Base-by-base conservation (phyloP, 2,797 vertebrate species). In the Phataginus tetradactyla region DNA sequence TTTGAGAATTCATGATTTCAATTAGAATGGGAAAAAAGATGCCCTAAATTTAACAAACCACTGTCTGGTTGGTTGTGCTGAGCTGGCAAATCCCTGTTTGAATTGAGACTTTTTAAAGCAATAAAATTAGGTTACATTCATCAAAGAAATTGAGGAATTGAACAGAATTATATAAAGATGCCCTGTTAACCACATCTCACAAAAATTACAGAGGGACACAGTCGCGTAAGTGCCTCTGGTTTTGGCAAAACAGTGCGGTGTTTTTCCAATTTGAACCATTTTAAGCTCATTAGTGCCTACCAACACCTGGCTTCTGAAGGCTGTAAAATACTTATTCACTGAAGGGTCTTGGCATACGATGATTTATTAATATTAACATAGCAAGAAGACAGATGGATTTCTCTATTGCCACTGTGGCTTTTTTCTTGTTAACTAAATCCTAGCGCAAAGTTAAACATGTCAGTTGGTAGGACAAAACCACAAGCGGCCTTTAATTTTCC, bases 1-100 rank as follows among this genome's bases (percentile, higher is more conserved):
- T 97, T 97, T 18, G 45, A 69, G 94, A 94, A 97, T 85, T 81
- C 27, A 85, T 96, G 96, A 94, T 97, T 98, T 98, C 96, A 80
- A 98, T 98, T 98, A 97, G 96, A 95, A 97, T 42, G 92, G 96
- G 92, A 97, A 97, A 91, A 98, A 97, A 92, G 94, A 94, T 97
- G 96, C 95, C 98, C 98, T 98, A 98, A 98, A 98, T 98, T 98
- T 98, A 98, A 98, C 96, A 98, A 98, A 98, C 98, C 97, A 95
- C 98, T 95, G 97, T 98, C 98, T 98, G 85, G 94, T 51, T 97
- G 96, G 98, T 98, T 98, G 75, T 98, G 98, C 98, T 98, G 98
- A 98, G 97, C 89, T 97, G 96, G 98, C 97, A 97, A 97, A 98
- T 98, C 98, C 97, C 96, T 79, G 7, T 34, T 98, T 96, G 94